Evolutionary conservation across 2,113 vertebrate genomes (phyloP), one percentile per base, ranked within the genome.

Genomic region (Apteryx owenii): DNA sequence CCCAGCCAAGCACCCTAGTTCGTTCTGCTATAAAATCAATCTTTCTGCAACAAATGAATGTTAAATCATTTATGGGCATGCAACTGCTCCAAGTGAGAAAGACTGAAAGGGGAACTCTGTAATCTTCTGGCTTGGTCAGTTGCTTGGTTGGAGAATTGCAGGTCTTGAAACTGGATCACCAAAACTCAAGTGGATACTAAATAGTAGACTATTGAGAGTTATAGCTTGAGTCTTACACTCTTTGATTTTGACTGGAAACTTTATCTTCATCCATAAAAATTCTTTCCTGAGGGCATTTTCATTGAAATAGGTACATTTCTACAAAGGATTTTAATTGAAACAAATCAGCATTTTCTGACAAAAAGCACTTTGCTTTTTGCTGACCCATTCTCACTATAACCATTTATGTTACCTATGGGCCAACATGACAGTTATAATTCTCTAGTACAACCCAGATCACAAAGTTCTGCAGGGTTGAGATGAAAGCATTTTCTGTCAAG

Each of bases 291-390:
- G 58, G 53, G 87, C 12, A 48, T 5, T 79, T 95, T 56, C 48
- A 80, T 33, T 75, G 66, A 65, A 95, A 79, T 29, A 69, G 51
- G 84, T 25, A 44, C 25, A 65, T 94, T 76, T 14, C n/a, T 61
- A 61, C 8, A 25, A 5, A 76, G 42, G 9, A 36, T 46, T 85
- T 92, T 95, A 96, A 87, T 92, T 91, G 22, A 91, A 72, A 69
- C 19, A 68, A 76, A 85, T 69, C 84, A 85, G 8, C 33, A 25
- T 87, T 94, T 95, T 93, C 70, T 80, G 21, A 77, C 66, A 72
- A 82, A 86, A 93, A 64, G 1, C 5, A 60, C 20, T 26, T 36
- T 46, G 28, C 28, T 38, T 38, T 38, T 38, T 36, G 31, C 8
- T 95, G 85, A 72, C 28, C 61, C 33, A 72, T 89, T 92, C 94